Conservation (phyloP, 2,888 invertebrate species). For the Watsonalla cultraria region DNA sequence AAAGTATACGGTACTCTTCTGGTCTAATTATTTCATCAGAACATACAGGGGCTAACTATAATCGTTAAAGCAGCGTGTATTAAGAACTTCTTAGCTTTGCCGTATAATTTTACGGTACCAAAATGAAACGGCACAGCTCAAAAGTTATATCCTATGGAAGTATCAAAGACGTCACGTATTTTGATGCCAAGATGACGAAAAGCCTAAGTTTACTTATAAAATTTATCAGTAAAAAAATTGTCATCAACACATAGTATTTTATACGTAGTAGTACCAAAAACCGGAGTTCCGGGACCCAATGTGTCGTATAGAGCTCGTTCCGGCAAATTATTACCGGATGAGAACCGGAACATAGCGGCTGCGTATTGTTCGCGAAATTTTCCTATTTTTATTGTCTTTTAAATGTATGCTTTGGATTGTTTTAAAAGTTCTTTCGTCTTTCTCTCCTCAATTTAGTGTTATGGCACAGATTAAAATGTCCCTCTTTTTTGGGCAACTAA, state of each 20-base stretch:
- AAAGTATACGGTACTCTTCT: too few relatives aligned
- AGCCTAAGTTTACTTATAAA: background rate
- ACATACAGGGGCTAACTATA: too few relatives aligned
- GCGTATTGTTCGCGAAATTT: conserved; percentile 32
- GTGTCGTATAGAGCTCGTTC: conserved; percentile 29
- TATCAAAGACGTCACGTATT: too few relatives aligned
- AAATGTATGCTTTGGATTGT: conserved; percentile 33
- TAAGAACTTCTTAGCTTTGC: too few relatives aligned
- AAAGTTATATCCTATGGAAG: too few relatives aligned
- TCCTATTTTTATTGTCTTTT: conserved; percentile 38
- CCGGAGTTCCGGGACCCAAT: conserved; percentile 16
- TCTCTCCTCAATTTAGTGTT: conserved; percentile 28
- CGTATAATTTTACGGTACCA: too few relatives aligned
- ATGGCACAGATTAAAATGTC: conserved; percentile 16
- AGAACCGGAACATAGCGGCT: conserved; percentile 22
- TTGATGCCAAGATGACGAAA: too few relatives aligned
- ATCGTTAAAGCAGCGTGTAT: too few relatives aligned
- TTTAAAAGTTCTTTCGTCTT: conserved; percentile 25
- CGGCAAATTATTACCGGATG: conserved; percentile 43
- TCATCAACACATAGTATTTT: conserved; percentile 2
- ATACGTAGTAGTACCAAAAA: conserved; percentile 3
- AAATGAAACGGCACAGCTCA: too few relatives aligned
- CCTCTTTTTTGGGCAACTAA: conserved; percentile 6
- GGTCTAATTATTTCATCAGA: too few relatives aligned
- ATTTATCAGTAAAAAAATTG: background rate